A percentile compares a stretch with the other conserved stretches of the same genome.
These are phyloP conservation scores for Intellagama lesueurii DNA, from an alignment of 2,797 vertebrate genomes.

Conservation along the genomic window DNA sequence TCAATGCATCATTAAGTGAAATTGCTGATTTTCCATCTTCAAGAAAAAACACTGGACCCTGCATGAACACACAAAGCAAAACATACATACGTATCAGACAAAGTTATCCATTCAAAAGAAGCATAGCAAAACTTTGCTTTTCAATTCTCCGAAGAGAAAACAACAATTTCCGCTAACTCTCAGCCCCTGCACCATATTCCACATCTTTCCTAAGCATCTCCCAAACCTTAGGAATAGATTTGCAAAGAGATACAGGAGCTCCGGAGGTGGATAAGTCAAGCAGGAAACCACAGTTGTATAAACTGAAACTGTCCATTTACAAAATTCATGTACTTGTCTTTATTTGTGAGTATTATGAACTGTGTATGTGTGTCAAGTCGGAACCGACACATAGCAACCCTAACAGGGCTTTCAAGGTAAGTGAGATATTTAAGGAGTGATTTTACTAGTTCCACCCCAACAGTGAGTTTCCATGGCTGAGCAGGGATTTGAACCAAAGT, in stretches of 20 bases:
- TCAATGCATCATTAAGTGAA: constrained; percentile 95
- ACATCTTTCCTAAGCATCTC: neutral
- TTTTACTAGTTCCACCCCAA: too few species aligned
- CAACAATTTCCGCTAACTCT: neutral
- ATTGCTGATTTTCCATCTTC: constrained; percentile 95
- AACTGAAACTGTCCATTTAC: neutral
- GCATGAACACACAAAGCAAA: constrained; percentile 23
- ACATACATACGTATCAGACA: neutral
- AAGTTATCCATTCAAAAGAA: constrained; percentile 12
- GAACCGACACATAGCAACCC: too few species aligned
- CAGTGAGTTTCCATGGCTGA: too few species aligned
- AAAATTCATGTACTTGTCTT: too few species aligned
- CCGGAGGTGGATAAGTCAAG: neutral
- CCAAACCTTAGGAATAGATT: neutral
- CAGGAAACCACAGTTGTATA: neutral
- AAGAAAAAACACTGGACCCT: constrained; percentile 94
- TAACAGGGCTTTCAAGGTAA: too few species aligned
- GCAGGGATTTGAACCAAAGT: too few species aligned
- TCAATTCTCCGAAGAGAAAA: neutral
- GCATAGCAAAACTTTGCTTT: neutral
- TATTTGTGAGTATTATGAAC: too few species aligned
- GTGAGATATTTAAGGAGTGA: too few species aligned
- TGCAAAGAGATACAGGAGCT: neutral
- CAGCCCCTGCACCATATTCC: neutral
- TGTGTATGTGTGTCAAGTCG: too few species aligned